Percentiles rank a stretch among this genome's conserved stretches.
These are phyloP conservation scores for Lutjanus erythropterus DNA, from an alignment of 2,113 vertebrate species.

Conservation along the genomic window DNA sequence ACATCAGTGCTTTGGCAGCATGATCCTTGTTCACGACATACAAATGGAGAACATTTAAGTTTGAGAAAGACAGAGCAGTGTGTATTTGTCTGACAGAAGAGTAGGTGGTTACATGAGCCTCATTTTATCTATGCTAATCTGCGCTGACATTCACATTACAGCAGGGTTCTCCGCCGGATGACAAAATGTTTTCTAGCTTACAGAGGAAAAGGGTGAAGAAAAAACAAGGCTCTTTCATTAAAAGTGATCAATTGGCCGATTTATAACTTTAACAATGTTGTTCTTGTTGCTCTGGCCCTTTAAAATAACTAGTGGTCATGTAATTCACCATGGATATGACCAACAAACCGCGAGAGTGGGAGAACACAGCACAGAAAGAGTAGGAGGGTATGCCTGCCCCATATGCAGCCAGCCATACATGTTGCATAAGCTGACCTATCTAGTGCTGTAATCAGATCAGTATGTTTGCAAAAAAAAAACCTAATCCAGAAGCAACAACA, in stretches of 20 bases:
- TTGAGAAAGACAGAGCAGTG: slow-evolving; percentile 17
- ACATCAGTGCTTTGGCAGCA: slow-evolving; percentile 4
- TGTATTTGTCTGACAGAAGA: slow-evolving; percentile 18
- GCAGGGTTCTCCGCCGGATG: slow-evolving; percentile 12
- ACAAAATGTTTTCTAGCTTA: not conserved
- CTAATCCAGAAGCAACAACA: slow-evolving; percentile 51
- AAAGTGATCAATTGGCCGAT: no score
- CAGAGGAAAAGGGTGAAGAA: not conserved
- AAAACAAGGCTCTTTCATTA: not conserved
- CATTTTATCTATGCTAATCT: slow-evolving; percentile 51
- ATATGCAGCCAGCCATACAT: slow-evolving; percentile 50
- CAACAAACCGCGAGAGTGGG: slow-evolving; percentile 23
- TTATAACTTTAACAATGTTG: not conserved
- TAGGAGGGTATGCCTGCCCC: slow-evolving; percentile 26
- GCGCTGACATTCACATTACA: slow-evolving; percentile 47
- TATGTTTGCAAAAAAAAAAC: slow-evolving; percentile 49
- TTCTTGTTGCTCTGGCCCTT: not conserved
- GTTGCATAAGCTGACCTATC: slow-evolving; percentile 72
- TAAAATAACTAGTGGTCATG: not conserved
- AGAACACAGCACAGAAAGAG: slow-evolving; percentile 22
- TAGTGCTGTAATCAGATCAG: slow-evolving; percentile 67
- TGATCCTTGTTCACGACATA: not conserved
- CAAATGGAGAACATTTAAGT: slow-evolving; percentile 11
- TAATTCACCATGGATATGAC: slow-evolving; percentile 1
- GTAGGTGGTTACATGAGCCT: slow-evolving; percentile 17